phyloP scores from a whole-genome alignment of 2,797 vertebrate genomes.

The Gymnopithys bicolor region DNA sequence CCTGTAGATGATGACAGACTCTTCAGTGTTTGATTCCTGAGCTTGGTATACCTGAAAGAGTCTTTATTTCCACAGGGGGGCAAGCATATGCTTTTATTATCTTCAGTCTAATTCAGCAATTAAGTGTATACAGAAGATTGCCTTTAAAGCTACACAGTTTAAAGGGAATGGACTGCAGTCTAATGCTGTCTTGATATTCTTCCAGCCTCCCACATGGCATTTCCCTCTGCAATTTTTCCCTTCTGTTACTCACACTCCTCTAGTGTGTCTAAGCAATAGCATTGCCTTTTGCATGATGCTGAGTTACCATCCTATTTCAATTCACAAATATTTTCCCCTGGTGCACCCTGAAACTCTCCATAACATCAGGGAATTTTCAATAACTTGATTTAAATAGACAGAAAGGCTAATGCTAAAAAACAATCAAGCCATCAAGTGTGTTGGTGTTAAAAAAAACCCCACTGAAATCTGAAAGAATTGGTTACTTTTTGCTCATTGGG shows the following conservation, averaged over 20 bases:
- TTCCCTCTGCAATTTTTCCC: not conserved
- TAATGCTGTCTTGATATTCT: not conserved
- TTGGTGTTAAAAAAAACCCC: rapidly evolving
- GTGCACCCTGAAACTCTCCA: not conserved
- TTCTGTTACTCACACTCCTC: not conserved
- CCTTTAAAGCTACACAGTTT: not conserved
- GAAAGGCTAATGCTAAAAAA: not conserved
- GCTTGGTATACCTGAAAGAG: not conserved
- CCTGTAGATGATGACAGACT: not conserved
- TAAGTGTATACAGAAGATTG: not conserved
- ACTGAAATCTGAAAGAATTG: not conserved
- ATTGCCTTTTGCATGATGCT: not conserved
- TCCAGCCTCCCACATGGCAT: rapidly evolving
- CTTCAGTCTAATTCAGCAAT: not conserved
- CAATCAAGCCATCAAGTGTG: not conserved
- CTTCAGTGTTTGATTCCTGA: not conserved
- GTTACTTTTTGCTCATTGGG: not conserved
- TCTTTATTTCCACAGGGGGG: not conserved
- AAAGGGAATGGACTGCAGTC: not conserved
- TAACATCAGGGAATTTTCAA: not conserved
- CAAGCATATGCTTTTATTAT: not conserved
- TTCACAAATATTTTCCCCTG: not conserved
- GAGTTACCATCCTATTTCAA: not conserved
- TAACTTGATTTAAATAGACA: not conserved
- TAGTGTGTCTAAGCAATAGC: not conserved